These are phyloP conservation scores for Parazoanthus swiftii DNA, from an alignment of 92 coral and sea anemone genomes.

Conservation along the genomic window DNA sequence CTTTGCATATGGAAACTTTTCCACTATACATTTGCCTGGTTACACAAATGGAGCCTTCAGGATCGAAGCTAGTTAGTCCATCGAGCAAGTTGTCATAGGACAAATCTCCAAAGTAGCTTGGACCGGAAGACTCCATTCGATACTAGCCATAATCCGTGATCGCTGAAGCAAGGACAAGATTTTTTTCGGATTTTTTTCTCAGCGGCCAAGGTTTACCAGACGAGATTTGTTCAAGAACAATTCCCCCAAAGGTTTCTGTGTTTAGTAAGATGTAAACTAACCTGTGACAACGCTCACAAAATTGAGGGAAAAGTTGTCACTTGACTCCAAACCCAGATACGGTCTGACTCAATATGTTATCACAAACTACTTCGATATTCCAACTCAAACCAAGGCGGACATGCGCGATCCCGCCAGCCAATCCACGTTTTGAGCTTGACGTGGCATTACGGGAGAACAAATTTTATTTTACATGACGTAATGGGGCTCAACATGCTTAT, in stretches of 20 bases:
- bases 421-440: slow-evolving; percentile 93
- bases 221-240: not conserved
- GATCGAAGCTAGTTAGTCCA: not conserved
- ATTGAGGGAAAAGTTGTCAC: slow-evolving; percentile 73
- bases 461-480: slow-evolving; percentile 96
- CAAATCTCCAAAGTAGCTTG: slow-evolving; percentile 20
- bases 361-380: slow-evolving; percentile 90
- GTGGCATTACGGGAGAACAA: slow-evolving; percentile 97
- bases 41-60: slow-evolving; percentile 37
- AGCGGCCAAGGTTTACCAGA: not conserved
- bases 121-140: slow-evolving; percentile 37
- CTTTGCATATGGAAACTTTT: not conserved
- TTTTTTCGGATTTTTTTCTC: slow-evolving; percentile 7
- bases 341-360: slow-evolving; percentile 76
- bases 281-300: slow-evolving; percentile 89
- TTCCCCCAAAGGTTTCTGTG: slow-evolving; percentile 12
- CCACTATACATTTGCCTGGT: slow-evolving; percentile 9
- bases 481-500: slow-evolving; percentile 92
- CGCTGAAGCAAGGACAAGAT: slow-evolving; percentile 43
- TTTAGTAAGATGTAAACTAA: slow-evolving; percentile 51
- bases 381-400: slow-evolving; percentile 61
- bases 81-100: not conserved
- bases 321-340: slow-evolving; percentile 54
- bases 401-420: slow-evolving; percentile 80
- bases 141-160: slow-evolving; percentile 31